Percentiles rank a stretch among this genome's conserved stretches.
Evolutionary conservation across 2,113 vertebrate genomes (phyloP).

Genomic region (Malaclemys terrapin): DNA sequence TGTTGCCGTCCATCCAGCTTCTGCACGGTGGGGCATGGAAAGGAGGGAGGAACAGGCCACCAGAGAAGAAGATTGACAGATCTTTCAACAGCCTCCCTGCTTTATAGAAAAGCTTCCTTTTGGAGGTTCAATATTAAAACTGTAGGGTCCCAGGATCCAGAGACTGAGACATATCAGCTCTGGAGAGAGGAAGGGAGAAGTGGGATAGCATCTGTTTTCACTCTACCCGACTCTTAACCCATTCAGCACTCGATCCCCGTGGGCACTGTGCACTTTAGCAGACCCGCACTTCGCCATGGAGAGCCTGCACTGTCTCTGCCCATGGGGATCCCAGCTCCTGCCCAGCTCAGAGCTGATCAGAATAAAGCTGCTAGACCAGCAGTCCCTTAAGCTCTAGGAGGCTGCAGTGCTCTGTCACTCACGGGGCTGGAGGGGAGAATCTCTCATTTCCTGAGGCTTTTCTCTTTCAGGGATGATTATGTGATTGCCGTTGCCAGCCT

Average conservation of each 20-base stretch:
- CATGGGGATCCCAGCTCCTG: not conserved
- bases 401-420: rapidly evolving
- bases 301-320: not conserved
- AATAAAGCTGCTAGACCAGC: not conserved
- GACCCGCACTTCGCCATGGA: not conserved
- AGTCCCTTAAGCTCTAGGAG: not conserved
- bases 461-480: constrained; percentile 76
- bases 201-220: not conserved
- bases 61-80: not conserved
- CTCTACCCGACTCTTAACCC: not conserved
- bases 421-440: rapidly evolving
- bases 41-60: not conserved
- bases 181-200: constrained; percentile 33
- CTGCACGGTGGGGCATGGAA: not conserved
- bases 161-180: not conserved
- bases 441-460: not conserved
- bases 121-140: not conserved
- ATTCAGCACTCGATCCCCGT: not conserved
- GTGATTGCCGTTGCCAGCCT: constrained; percentile 90
- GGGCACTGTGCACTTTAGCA: not conserved
- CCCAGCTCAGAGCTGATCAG: not conserved
- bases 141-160: not conserved
- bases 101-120: not conserved
- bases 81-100: not conserved
- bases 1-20: not conserved